Evolutionary conservation across 64 coral and sea anemone genomes (phyloP).

Genomic region (Astreopora myriophthalma): DNA sequence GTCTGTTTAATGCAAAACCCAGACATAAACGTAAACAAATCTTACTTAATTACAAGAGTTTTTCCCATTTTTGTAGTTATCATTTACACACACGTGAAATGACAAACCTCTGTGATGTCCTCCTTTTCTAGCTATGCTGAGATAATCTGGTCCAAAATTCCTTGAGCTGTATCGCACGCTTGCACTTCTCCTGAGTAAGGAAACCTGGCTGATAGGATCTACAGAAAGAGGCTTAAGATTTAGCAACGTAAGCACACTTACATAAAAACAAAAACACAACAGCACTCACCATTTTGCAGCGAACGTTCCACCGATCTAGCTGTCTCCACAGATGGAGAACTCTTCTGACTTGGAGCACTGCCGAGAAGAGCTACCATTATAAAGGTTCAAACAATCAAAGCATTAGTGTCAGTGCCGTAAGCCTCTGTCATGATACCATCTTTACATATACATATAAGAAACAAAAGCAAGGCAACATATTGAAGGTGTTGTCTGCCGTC

Average conservation of each 20-base stretch:
- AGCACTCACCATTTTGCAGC: background rate
- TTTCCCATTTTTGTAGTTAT: too few species aligned
- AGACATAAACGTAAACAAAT: background rate
- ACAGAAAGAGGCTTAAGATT: background rate
- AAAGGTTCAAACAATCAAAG: background rate
- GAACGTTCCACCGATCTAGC: background rate
- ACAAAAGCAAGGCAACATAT: too few species aligned
- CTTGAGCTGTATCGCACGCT: background rate
- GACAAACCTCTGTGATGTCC: conserved; percentile 53
- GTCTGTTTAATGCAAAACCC: background rate
- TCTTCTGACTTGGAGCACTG: background rate
- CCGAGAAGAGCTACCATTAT: background rate
- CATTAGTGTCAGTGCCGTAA: background rate
- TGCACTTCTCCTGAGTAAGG: background rate
- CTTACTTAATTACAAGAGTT: background rate
- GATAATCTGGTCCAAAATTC: background rate
- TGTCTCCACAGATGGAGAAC: background rate
- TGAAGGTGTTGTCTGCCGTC: too few species aligned
- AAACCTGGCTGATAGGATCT: background rate
- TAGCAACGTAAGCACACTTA: background rate
- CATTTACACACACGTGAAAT: background rate
- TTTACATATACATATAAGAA: too few species aligned
- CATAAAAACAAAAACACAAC: background rate
- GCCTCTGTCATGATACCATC: too few species aligned
- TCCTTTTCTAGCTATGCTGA: conserved; percentile 11